Percentiles rank a stretch among this genome's conserved stretches.
Evolutionary conservation across 92 coral and sea anemone species (phyloP).

Genomic region (Epizoanthus scotinus): DNA sequence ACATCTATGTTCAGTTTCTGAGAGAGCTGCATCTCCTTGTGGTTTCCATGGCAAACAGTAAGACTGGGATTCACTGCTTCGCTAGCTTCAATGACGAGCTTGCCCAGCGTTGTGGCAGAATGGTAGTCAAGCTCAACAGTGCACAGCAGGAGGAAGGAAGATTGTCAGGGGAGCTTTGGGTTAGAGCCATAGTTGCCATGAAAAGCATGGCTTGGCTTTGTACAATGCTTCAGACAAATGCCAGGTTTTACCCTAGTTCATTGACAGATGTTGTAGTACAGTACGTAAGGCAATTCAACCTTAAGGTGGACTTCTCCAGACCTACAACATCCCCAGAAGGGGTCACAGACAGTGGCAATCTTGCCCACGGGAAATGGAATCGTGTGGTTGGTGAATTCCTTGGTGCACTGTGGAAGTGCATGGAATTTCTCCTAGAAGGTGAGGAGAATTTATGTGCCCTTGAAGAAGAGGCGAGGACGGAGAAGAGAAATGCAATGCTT

Average conservation of each 20-base stretch:
- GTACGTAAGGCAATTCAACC: constrained; percentile 13
- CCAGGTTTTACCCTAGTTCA: background rate
- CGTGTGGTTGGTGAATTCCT: constrained; percentile 67
- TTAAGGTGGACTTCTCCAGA: constrained; percentile 9
- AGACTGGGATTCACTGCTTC: constrained; percentile 38
- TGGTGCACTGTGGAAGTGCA: constrained; percentile 76
- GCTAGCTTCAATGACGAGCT: constrained; percentile 36
- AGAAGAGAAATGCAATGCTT: constrained; percentile 46
- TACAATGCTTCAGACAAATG: background rate
- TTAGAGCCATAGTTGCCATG: constrained; percentile 28
- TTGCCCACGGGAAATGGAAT: constrained; percentile 66
- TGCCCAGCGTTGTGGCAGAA: constrained; percentile 41
- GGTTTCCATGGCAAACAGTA: constrained; percentile 27
- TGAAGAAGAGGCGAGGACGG: background rate
- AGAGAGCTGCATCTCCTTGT: constrained; percentile 29
- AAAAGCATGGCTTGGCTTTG: constrained; percentile 33
- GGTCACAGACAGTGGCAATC: background rate
- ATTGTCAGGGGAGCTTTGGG: constrained; percentile 26
- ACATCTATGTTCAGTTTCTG: constrained; percentile 36
- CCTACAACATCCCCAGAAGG: constrained; percentile 23
- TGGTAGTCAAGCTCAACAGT: constrained; percentile 25
- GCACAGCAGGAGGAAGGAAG: constrained; percentile 5
- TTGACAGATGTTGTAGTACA: background rate
- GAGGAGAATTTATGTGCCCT: background rate
- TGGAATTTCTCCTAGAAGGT: constrained; percentile 59